These are phyloP conservation scores for Pygoscelis adeliae DNA, from an alignment of 2,113 vertebrate species.

Conservation along the genomic window DNA sequence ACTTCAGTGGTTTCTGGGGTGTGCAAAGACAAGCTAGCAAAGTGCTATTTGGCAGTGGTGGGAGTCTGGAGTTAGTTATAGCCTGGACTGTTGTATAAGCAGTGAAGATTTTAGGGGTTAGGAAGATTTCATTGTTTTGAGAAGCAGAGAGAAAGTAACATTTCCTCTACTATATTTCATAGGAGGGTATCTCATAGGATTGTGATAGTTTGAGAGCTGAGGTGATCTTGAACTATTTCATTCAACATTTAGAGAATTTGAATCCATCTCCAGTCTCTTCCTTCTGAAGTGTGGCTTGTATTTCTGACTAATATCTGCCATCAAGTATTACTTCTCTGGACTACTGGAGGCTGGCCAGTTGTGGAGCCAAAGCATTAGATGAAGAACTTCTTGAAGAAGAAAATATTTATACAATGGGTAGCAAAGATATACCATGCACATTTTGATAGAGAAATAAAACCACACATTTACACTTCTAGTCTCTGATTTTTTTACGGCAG, in stretches of 20 bases:
- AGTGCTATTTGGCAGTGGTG: not conserved
- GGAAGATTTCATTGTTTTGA: not conserved
- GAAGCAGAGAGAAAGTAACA: not conserved
- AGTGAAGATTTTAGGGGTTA: not conserved
- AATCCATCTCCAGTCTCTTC: not conserved
- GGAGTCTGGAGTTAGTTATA: not conserved
- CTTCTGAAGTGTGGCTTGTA: not conserved
- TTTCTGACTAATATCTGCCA: not conserved
- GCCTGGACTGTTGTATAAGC: not conserved
- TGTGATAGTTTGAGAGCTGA: not conserved
- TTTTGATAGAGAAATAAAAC: not conserved
- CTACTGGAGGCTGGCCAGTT: not conserved
- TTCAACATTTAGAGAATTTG: not conserved
- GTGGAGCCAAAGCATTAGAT: not conserved
- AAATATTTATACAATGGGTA: not conserved
- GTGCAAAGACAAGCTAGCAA: not conserved
- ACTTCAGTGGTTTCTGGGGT: not conserved
- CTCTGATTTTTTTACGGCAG: not conserved
- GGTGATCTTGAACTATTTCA: not conserved
- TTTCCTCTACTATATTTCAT: not conserved
- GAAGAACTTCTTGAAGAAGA: not conserved
- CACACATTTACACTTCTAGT: not conserved
- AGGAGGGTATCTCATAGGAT: not conserved
- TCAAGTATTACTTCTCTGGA: not conserved
- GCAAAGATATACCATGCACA: not conserved